Evolutionary conservation across 2,797 vertebrate genomes (phyloP), one percentile per base, ranked within the genome.

Genomic region (Varecia variegata): DNA sequence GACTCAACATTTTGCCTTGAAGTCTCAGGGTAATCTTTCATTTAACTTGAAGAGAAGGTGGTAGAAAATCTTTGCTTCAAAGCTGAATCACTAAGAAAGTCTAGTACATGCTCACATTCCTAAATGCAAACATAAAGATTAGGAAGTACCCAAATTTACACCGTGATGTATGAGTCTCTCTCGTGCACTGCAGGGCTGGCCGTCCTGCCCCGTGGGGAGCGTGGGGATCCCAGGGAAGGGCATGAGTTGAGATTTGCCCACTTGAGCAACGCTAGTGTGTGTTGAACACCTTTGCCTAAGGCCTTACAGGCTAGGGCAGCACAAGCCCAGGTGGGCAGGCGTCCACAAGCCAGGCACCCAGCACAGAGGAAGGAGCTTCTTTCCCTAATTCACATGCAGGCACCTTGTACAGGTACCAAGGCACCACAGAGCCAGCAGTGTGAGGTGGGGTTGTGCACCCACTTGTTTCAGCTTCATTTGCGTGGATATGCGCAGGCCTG

Each of bases 171-270:
- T 65, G 25, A 35, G 32, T 35, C 43, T 25, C n/a, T 35, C 20
- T 4, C 17, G 7, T 2, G 17, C 43, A 2, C 9, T 68, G 40
- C 12, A 10, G 27, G 21, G 38, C 17, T 85, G 62, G 21, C 21
- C 30, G 0, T 73, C 30, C 23, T 9, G 45, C n/a, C 54, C 65
- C 5, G 0, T 27, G 0, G 2, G n/a, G 3, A 58, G n/a, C n/a
- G 0, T 38, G 18, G 35, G 38, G 45, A 82, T 45, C 45, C 1
- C 35, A 35, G 17, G 7, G 7, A 73, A 21, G 52, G 60, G 9
- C 13, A 25, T 2, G 18, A 56, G 40, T 27, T 40, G 25, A 68
- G 17, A 12, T 32, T 12, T 20, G 7, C 4, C 47, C 47, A 7
- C 12, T 32, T 52, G 56, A 50, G 12, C 81, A 54, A 40, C 47